Percentiles rank a stretch among this genome's conserved stretches.
phyloP scores from a whole-genome alignment of 2,888 invertebrate genomes.

The Pterostichus madidus region DNA sequence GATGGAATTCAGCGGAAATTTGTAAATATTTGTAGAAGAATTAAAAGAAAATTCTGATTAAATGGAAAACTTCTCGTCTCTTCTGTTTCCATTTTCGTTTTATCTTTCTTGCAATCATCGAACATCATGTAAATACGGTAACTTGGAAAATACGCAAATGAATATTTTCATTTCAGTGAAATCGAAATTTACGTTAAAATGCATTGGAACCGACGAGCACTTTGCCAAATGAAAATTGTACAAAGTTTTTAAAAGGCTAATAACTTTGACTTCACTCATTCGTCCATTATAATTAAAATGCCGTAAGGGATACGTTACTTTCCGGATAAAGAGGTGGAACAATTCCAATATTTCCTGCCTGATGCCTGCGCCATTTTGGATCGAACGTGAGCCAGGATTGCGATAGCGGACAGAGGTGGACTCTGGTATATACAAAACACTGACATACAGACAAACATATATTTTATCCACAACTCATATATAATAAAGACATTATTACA shows the following conservation, averaged over 20 bases:
- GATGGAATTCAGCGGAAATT: too few relatives aligned
- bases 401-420: neutral
- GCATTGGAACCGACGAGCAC: slow-evolving; percentile 56
- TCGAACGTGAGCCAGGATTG: slow-evolving; percentile 19
- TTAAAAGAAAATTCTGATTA: too few relatives aligned
- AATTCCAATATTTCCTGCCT: slow-evolving; percentile 51
- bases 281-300: slow-evolving; percentile 63
- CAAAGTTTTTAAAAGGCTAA: slow-evolving; percentile 64
- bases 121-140: slow-evolving; percentile 16
- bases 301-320: slow-evolving; percentile 50
- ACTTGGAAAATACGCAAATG: slow-evolving; percentile 29
- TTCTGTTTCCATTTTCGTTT: slow-evolving; percentile 6
- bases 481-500: too few relatives aligned
- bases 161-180: slow-evolving; percentile 42
- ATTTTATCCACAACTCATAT: too few relatives aligned
- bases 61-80: too few relatives aligned
- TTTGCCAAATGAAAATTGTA: slow-evolving; percentile 64
- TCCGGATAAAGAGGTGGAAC: slow-evolving; percentile 57
- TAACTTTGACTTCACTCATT: slow-evolving; percentile 57
- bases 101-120: neutral
- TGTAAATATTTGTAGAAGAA: too few relatives aligned
- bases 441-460: too few relatives aligned
- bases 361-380: slow-evolving; percentile 29
- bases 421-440: too few relatives aligned
- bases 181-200: slow-evolving; percentile 42